phyloP scores from a whole-genome alignment of 1,140 invertebrate genomes.

The Carcinoscorpius rotundicauda region DNA sequence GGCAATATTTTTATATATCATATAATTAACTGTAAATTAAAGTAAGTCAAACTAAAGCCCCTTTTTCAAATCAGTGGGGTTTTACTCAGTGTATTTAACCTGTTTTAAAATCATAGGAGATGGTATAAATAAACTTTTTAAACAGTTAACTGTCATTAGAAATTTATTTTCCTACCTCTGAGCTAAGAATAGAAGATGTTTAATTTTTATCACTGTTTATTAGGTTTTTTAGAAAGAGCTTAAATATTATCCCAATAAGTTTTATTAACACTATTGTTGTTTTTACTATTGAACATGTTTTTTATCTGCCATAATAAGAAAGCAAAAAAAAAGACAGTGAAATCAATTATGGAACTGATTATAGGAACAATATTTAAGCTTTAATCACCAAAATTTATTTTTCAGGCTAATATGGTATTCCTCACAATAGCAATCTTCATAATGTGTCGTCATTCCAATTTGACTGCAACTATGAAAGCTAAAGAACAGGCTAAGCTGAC shows the following conservation, averaged over 20 bases:
- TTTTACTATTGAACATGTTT: neutral
- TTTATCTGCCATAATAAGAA: neutral
- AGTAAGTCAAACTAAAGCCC: too few species aligned
- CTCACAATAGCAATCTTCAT: conserved; percentile 18
- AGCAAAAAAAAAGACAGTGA: neutral
- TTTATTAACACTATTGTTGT: too few species aligned
- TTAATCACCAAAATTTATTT: neutral
- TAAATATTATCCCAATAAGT: neutral
- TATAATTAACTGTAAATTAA: too few species aligned
- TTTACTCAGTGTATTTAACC: too few species aligned
- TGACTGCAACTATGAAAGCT: conserved; percentile 18
- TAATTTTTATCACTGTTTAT: neutral
- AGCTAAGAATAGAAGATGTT: too few species aligned
- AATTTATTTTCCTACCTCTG: too few species aligned
- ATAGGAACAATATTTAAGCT: neutral
- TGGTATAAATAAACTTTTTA: too few species aligned
- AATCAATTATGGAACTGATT: neutral
- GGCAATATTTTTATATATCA: too few species aligned
- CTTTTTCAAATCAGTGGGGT: too few species aligned
- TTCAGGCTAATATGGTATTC: conserved; percentile 18
- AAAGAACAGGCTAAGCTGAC: conserved; percentile 19
- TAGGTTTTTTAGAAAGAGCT: neutral
- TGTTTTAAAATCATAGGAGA: too few species aligned
- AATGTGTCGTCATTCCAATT: conserved; percentile 15
- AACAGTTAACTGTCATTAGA: too few species aligned